phyloP scores from a whole-genome alignment of 2,797 vertebrate species.

The Xenopus petersii region DNA sequence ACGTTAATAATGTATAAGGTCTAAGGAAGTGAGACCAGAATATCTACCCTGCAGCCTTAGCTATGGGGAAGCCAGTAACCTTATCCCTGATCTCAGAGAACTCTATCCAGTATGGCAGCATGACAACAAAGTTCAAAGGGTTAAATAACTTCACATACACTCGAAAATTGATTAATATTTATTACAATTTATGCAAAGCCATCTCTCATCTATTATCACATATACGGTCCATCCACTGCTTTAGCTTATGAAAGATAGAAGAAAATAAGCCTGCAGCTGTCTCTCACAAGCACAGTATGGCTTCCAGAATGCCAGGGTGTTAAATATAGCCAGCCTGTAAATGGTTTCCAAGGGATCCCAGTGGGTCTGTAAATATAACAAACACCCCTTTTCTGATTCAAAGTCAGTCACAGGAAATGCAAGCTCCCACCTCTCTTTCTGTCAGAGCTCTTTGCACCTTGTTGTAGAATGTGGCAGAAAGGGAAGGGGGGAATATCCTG shows the following conservation, averaged over 20 bases:
- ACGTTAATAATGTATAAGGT: too few relatives aligned
- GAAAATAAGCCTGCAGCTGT: too few relatives aligned
- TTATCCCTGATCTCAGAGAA: too few relatives aligned
- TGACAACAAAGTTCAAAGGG: too few relatives aligned
- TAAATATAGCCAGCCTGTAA: neutral
- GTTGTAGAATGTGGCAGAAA: constrained; percentile 7
- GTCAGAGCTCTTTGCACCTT: constrained; percentile 13
- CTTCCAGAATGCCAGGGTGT: neutral
- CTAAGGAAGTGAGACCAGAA: too few relatives aligned
- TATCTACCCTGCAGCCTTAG: too few relatives aligned
- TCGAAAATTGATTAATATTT: too few relatives aligned
- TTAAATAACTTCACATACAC: too few relatives aligned
- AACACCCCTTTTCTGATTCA: neutral
- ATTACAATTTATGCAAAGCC: too few relatives aligned
- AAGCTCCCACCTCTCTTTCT: neutral
- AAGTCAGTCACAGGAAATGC: neutral
- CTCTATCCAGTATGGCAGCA: too few relatives aligned
- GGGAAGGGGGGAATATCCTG: neutral
- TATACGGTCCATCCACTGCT: neutral
- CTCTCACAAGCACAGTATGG: neutral
- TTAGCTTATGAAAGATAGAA: neutral
- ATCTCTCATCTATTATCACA: neutral
- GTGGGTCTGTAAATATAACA: too few relatives aligned
- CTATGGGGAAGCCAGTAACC: too few relatives aligned
- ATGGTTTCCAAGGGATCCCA: neutral